A percentile compares a stretch with the other conserved stretches of the same genome.
Conservation (phyloP, 1,140 invertebrate genomes). For the Carposina sasakii region DNA sequence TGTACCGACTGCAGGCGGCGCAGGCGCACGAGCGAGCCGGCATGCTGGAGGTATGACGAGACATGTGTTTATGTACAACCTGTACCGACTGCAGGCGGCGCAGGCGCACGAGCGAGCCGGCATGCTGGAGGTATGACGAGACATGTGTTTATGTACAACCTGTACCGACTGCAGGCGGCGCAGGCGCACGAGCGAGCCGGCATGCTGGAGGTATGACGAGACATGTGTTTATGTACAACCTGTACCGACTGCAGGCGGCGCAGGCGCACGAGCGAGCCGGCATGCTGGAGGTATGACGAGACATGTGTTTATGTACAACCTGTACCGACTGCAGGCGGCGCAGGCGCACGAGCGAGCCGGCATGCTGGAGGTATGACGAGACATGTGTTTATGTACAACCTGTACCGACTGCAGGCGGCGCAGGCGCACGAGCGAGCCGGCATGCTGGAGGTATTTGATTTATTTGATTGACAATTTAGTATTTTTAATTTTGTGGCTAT, state of each 20-base stretch:
- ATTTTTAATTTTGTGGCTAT: no score
- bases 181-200: constrained; percentile 78
- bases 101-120: constrained; percentile 78
- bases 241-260: constrained; percentile 78
- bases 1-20: constrained; percentile 78
- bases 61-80: constrained; percentile 42
- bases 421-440: constrained; percentile 78
- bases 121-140: constrained; percentile 71
- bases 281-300: constrained; percentile 71
- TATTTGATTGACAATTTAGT: no score
- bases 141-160: constrained; percentile 42
- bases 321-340: constrained; percentile 78
- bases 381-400: constrained; percentile 44
- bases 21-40: constrained; percentile 78
- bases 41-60: constrained; percentile 71
- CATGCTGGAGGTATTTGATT: constrained; percentile 75
- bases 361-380: constrained; percentile 71
- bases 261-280: constrained; percentile 78
- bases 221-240: constrained; percentile 44
- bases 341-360: constrained; percentile 78
- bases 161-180: constrained; percentile 78
- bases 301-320: constrained; percentile 44
- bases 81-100: constrained; percentile 78
- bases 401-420: constrained; percentile 78
- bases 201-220: constrained; percentile 71